phyloP scores from a whole-genome alignment of 1,140 invertebrate species.

The Eriocheir sinensis region DNA sequence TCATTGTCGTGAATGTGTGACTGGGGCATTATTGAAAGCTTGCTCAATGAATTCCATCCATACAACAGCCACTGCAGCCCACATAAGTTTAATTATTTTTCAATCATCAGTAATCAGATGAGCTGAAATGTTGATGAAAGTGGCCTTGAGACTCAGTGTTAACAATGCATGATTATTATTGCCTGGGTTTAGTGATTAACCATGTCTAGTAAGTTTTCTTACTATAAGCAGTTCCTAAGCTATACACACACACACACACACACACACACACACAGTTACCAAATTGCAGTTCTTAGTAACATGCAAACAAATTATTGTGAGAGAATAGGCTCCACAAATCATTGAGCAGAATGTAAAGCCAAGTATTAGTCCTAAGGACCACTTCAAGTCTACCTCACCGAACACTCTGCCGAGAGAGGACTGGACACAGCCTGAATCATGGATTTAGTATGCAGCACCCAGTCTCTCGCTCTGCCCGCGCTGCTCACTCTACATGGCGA shows the following conservation, averaged over 20 bases:
- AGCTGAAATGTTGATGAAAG: too few species aligned
- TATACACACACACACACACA: background rate
- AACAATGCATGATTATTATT: too few species aligned
- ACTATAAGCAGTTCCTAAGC: too few species aligned
- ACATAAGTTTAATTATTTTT: too few species aligned
- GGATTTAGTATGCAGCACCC: constrained; percentile 98
- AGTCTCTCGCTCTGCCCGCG: constrained; percentile 93
- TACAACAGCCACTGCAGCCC: too few species aligned
- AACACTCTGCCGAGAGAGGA: constrained; percentile 97
- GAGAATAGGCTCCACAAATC: background rate
- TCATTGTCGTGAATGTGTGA: too few species aligned
- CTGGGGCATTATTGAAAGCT: too few species aligned
- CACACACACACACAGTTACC: background rate
- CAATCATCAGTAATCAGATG: too few species aligned
- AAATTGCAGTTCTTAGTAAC: background rate
- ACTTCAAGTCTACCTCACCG: constrained; percentile 83
- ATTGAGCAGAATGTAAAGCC: background rate
- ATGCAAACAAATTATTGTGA: background rate
- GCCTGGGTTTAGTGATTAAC: too few species aligned
- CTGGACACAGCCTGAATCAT: constrained; percentile 99
- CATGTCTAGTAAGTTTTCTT: too few species aligned
- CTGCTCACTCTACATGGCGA: constrained; percentile 92
- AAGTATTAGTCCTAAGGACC: background rate
- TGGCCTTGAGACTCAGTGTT: too few species aligned
- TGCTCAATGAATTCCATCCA: too few species aligned